A percentile compares a stretch with the other conserved stretches of the same genome.
These are phyloP conservation scores for Lithophane ornitopus DNA, from an alignment of 2,888 invertebrate species.

Conservation along the genomic window DNA sequence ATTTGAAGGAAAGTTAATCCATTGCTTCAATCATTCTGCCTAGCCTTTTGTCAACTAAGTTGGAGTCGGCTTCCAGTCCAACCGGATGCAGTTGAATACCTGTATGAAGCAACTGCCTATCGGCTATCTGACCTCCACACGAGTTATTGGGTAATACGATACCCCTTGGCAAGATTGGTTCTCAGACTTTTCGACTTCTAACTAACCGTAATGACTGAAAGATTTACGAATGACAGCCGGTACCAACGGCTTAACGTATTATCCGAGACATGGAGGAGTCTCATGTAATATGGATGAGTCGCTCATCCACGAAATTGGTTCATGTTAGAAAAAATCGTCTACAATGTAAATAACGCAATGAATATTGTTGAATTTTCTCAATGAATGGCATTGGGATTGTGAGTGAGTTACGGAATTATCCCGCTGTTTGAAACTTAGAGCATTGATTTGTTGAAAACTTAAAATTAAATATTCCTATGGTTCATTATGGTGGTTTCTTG, in stretches of 20 bases:
- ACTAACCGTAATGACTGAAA: not conserved
- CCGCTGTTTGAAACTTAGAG: not conserved
- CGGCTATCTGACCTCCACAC: no score
- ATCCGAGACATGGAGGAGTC: not conserved
- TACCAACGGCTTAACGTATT: not conserved
- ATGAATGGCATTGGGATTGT: not conserved
- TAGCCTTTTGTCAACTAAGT: no score
- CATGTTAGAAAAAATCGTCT: not conserved
- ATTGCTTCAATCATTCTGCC: not conserved
- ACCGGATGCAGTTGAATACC: no score
- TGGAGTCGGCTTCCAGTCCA: no score
- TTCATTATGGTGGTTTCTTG: constrained; percentile 1
- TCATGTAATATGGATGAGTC: not conserved
- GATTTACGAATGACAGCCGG: not conserved
- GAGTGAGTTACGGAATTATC: not conserved
- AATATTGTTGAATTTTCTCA: not conserved
- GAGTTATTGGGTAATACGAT: no score
- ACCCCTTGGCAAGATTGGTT: no score
- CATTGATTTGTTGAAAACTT: not conserved
- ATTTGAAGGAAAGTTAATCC: not conserved
- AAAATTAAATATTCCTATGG: not conserved
- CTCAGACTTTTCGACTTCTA: no score
- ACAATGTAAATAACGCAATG: not conserved
- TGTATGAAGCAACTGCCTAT: no score
- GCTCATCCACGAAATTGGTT: no score